Evolutionary conservation across 2,113 vertebrate species (phyloP).

Genomic region (Chloropsis hardwickii): DNA sequence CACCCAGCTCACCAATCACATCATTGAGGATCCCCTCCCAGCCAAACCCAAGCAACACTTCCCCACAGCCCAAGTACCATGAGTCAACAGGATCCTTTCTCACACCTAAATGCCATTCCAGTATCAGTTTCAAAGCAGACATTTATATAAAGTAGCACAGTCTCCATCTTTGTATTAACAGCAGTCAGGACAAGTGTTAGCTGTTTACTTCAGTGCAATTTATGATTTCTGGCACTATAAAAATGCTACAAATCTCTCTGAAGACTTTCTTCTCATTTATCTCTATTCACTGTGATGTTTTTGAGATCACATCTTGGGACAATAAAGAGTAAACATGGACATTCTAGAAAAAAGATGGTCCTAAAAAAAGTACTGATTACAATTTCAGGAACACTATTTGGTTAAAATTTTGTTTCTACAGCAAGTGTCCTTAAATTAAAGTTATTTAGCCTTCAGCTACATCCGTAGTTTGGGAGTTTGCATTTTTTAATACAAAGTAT

Average conservation of each 20-base stretch:
- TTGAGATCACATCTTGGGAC: not conserved
- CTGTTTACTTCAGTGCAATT: not conserved
- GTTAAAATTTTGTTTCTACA: not conserved
- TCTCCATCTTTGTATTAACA: not conserved
- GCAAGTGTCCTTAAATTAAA: not conserved
- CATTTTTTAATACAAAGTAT: not conserved
- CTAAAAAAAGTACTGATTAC: not conserved
- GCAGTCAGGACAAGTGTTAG: not conserved
- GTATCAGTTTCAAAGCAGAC: not conserved
- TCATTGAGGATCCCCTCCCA: not conserved
- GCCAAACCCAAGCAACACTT: not conserved
- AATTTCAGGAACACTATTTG: not conserved
- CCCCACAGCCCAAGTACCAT: not conserved
- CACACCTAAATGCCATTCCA: not conserved
- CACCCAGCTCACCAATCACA: not conserved
- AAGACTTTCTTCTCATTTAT: not conserved
- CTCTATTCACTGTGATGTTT: not conserved
- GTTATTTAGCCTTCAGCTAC: not conserved
- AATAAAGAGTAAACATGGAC: not conserved
- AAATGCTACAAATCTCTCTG: not conserved
- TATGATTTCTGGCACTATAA: not conserved
- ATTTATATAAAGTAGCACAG: not conserved
- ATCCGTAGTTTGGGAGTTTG: not conserved
- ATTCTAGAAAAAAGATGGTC: not conserved
- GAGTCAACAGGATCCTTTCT: not conserved